A percentile compares a stretch with the other conserved stretches of the same genome.
Evolutionary conservation across 2,797 vertebrate genomes (phyloP).

Genomic region (Anomalospiza imberbis): DNA sequence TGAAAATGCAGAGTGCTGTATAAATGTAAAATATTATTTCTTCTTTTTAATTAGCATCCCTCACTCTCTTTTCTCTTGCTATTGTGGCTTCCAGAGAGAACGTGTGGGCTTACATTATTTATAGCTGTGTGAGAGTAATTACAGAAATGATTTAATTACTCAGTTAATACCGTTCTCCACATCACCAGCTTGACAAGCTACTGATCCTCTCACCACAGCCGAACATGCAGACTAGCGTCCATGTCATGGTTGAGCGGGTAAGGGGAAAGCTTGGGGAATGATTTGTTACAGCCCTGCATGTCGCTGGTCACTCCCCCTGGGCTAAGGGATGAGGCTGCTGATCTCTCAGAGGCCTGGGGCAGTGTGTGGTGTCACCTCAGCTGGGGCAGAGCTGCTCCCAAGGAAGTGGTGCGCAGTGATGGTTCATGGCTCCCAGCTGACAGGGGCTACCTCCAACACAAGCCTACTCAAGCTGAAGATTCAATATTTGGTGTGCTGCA

Average conservation of each 20-base stretch:
- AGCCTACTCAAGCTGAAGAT: neutral
- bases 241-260: neutral
- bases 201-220: neutral
- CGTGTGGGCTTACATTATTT: slow-evolving; percentile 66
- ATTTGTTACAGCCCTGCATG: neutral
- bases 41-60: slow-evolving; percentile 7
- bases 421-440: neutral
- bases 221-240: neutral
- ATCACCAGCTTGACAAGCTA: slow-evolving; percentile 28
- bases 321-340: neutral
- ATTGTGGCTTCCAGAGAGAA: slow-evolving; percentile 52
- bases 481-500: neutral
- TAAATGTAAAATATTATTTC: slow-evolving; percentile 32
- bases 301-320: neutral
- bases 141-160: slow-evolving; percentile 72
- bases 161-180: slow-evolving; percentile 40
- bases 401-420: neutral
- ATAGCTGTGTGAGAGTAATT: slow-evolving; percentile 70
- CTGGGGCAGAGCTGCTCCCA: neutral
- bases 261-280: neutral
- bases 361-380: neutral
- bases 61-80: neutral
- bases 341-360: neutral
- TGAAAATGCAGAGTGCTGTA: slow-evolving; percentile 20
- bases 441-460: neutral